phyloP scores from a whole-genome alignment of 2,888 invertebrate species.

The Erebia ligea region DNA sequence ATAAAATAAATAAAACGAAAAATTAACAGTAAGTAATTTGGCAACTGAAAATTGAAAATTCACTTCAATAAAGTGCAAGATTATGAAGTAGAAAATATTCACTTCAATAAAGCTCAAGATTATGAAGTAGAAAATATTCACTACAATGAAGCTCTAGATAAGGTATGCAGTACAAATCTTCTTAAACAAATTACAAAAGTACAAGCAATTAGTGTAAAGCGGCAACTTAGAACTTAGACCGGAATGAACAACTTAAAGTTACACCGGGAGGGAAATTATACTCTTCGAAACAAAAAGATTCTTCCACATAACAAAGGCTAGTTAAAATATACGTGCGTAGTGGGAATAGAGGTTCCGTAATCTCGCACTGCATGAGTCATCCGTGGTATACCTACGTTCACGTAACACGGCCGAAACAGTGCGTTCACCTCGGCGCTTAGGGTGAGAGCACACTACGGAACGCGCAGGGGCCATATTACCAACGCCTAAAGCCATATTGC shows the following conservation, averaged over 20 bases:
- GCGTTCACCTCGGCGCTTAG: slow-evolving; percentile 31
- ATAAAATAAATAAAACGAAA: too few species aligned
- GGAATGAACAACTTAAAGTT: background rate
- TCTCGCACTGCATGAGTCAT: slow-evolving; percentile 30
- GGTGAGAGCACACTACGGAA: slow-evolving; percentile 11
- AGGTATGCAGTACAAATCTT: too few species aligned
- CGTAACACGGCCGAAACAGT: slow-evolving; percentile 31
- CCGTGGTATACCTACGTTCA: slow-evolving; percentile 13
- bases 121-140: too few species aligned
- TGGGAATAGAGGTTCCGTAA: slow-evolving; percentile 17
- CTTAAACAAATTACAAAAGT: too few species aligned
- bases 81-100: too few species aligned
- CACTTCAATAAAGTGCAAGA: too few species aligned
- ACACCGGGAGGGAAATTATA: background rate
- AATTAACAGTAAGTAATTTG: too few species aligned
- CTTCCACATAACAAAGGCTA: background rate
- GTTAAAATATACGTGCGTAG: slow-evolving; percentile 9
- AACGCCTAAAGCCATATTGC: background rate
- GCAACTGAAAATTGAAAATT: too few species aligned
- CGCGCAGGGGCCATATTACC: background rate
- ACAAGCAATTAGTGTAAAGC: too few species aligned
- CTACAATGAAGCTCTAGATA: too few species aligned
- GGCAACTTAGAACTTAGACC: background rate
- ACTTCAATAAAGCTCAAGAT: too few species aligned
- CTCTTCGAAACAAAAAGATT: background rate